Evolutionary conservation across 2,113 vertebrate genomes (phyloP).

Genomic region (Bungarus multicinctus): DNA sequence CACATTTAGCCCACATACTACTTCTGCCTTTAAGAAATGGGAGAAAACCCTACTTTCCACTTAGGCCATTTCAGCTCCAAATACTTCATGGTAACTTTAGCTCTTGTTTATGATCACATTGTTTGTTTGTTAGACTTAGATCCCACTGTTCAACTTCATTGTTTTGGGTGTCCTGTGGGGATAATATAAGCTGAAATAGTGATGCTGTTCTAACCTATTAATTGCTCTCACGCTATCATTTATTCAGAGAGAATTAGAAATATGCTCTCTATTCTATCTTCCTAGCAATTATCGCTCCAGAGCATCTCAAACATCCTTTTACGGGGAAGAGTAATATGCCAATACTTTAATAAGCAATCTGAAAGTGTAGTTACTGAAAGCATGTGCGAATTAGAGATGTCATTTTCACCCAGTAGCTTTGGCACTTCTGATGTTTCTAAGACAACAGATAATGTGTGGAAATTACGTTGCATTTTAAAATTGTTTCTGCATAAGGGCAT

Average conservation of each 20-base stretch:
- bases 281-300: not conserved
- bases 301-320: not conserved
- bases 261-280: not conserved
- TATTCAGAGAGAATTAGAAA: not conserved
- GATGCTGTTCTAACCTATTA: not conserved
- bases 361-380: not conserved
- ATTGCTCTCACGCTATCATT: not conserved
- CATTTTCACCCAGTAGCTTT: not conserved
- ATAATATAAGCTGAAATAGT: not conserved
- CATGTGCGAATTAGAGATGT: not conserved
- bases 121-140: not conserved
- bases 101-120: not conserved
- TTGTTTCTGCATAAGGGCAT: not conserved
- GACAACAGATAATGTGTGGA: not conserved
- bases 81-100: not conserved
- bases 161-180: not conserved
- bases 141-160: not conserved
- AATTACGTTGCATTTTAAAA: not conserved
- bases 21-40: not conserved
- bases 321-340: not conserved
- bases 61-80: not conserved
- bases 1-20: not conserved
- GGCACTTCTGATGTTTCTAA: not conserved
- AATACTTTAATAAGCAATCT: not conserved
- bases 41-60: not conserved